phyloP scores from a whole-genome alignment of 2,888 invertebrate genomes.

The Nematopogon swammerdamellus region DNA sequence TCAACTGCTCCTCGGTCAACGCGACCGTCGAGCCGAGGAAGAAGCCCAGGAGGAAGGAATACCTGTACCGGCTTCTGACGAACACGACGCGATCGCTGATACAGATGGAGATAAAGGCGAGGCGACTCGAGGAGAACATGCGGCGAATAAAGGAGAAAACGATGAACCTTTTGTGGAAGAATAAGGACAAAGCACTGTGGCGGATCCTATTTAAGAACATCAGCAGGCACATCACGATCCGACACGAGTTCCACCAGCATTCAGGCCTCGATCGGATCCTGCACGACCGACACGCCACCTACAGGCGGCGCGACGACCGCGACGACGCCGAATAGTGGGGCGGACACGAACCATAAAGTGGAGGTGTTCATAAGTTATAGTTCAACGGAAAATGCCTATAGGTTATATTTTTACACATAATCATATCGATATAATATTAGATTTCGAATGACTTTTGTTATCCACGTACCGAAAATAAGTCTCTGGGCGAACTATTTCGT shows the following conservation, averaged over 20 bases:
- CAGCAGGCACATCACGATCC: conserved; percentile 48
- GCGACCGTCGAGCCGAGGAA: conserved; percentile 27
- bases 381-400: no score
- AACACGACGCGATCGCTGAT: conserved; percentile 55
- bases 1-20: conserved; percentile 33
- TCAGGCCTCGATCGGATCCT: conserved; percentile 44
- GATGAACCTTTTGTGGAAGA: conserved; percentile 55
- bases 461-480: no score
- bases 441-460: no score
- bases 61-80: conserved; percentile 52
- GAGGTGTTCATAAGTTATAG: no score
- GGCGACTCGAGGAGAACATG: conserved; percentile 55
- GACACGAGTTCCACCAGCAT: conserved; percentile 51
- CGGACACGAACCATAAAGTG: no score
- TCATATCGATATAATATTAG: no score
- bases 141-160: conserved; percentile 56
- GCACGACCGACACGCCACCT: conserved; percentile 24
- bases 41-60: conserved; percentile 47
- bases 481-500: no score
- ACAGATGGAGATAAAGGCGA: conserved; percentile 58
- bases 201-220: conserved; percentile 54
- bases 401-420: no score
- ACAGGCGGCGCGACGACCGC: not conserved
- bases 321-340: not conserved
- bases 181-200: conserved; percentile 53